A percentile compares a stretch with the other conserved stretches of the same genome.
These are phyloP conservation scores for Stramonita haemastoma DNA, from an alignment of 2,888 invertebrate species.

Conservation along the genomic window DNA sequence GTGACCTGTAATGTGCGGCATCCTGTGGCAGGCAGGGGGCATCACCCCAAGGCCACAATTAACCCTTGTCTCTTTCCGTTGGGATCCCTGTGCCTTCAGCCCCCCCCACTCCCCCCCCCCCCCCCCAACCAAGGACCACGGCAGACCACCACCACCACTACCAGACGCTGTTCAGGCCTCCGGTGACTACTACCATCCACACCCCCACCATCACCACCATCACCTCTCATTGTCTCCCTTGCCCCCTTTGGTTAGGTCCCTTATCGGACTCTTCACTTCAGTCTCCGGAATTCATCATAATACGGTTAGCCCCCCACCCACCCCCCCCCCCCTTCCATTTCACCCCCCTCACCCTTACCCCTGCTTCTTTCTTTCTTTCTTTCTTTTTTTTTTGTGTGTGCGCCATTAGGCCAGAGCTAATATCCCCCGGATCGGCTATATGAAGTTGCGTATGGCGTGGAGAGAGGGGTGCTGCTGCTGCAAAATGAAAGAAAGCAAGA, in stretches of 20 bases:
- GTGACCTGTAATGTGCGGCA: neutral
- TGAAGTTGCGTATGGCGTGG: constrained; percentile 33
- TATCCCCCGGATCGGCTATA: constrained; percentile 33
- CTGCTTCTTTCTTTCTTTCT: neutral
- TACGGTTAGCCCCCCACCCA: constrained; percentile 31
- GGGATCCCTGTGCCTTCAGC: neutral
- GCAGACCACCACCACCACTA: no score
- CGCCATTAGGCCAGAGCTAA: constrained; percentile 40
- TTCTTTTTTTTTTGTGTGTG: constrained; percentile 14
- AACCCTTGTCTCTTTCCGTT: constrained; percentile 20
- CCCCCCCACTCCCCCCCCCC: neutral
- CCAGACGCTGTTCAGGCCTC: neutral
- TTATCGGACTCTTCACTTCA: constrained; percentile 37
- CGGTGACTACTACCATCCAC: neutral
- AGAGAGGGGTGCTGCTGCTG: constrained; percentile 1
- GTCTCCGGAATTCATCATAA: constrained; percentile 41
- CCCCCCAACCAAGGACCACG: neutral
- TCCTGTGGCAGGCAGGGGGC: constrained; percentile 17
- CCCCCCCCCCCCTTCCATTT: neutral
- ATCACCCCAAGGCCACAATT: constrained; percentile 27
- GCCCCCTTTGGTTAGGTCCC: constrained; percentile 37
- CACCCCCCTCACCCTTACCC: neutral
- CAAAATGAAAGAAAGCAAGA: constrained; percentile 20
- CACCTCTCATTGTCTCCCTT: constrained; percentile 19
- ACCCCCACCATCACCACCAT: neutral